Percentiles rank a stretch among this genome's conserved stretches.
Conservation (phyloP, 2,888 invertebrate species). For the Trachelus iudaicus region DNA sequence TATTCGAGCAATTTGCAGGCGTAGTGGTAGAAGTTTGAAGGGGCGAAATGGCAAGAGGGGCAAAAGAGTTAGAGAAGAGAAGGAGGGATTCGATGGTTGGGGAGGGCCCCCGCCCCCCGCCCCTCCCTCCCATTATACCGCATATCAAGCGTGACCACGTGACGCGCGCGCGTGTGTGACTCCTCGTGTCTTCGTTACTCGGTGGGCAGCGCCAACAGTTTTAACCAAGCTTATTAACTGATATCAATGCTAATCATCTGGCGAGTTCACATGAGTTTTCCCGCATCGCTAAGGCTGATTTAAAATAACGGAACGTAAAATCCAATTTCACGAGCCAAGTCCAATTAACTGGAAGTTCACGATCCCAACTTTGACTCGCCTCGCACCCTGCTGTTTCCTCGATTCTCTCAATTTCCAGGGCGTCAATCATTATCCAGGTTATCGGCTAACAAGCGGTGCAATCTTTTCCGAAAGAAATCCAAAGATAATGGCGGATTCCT, state of each 20-base stretch:
- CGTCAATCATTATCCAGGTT: no score
- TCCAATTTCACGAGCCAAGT: slow-evolving; percentile 33
- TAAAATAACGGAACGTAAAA: slow-evolving; percentile 40
- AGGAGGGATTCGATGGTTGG: slow-evolving; percentile 19
- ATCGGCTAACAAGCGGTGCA: no score
- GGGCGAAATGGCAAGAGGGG: slow-evolving; percentile 4
- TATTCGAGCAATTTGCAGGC: not conserved
- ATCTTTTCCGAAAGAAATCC: no score
- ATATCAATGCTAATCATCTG: slow-evolving; percentile 55
- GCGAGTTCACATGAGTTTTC: slow-evolving; percentile 49
- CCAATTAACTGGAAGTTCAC: slow-evolving; percentile 38
- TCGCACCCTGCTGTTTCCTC: no score
- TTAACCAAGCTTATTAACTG: slow-evolving; percentile 49
- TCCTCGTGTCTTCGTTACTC: slow-evolving; percentile 23
- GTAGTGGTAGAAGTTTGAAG: not conserved
- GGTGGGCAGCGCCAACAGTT: slow-evolving; percentile 32
- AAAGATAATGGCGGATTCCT: no score
- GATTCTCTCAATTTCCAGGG: no score
- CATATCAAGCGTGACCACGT: slow-evolving; percentile 5
- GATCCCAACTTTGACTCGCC: slow-evolving; percentile 13
- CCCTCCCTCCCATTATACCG: not conserved
- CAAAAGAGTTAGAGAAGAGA: slow-evolving; percentile 32
- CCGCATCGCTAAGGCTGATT: slow-evolving; percentile 23
- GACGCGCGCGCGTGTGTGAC: not conserved
- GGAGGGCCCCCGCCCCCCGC: slow-evolving; percentile 12